Evolutionary conservation across 2,113 vertebrate species (phyloP), one percentile per base, ranked within the genome.

Genomic region (Anoplopoma fimbria): DNA sequence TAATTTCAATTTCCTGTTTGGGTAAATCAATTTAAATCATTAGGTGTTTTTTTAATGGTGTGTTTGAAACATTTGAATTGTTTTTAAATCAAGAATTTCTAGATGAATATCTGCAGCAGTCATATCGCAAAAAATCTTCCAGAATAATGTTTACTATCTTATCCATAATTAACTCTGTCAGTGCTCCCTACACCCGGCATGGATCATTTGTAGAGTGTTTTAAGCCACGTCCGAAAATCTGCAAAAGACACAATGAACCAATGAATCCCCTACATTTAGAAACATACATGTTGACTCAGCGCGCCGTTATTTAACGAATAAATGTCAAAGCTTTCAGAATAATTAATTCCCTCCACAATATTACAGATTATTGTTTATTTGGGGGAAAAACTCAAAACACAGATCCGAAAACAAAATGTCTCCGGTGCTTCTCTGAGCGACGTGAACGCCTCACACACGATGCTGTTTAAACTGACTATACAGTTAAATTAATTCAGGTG

Each of bases 281-380:
- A 8, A 10, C 4, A 4, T 6, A 38, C 15, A 29, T 38, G 1
- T 60, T 15, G 6, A 62, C 2, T 70, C 63, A 45, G 1, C 3
- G 5, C 0, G 40, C 23, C 0, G 0, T 29, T 12, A 71, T 42
- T 31, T 51, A 92, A 91, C 89, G 84, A 89, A 89, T 77, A 79
- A 86, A 76, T 19, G n/a, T 13, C 21, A 15, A 2, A 19, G 45
- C 0, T 70, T 61, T 70, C 10, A 53, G 1, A 34, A 64, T 49
- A 1, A 45, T 62, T 53, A 10, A 0, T 71, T 61, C 70, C 81
- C 12, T 33, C 9, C 47, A 0, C 23, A 21, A 55, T 51, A 38
- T 61, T 45, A 53, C 57, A 65, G 23, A 72, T 63, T 2, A 47
- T n/a, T n/a, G n/a, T n/a, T n/a, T n/a, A n/a, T n/a, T n/a, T n/a